A percentile compares a stretch with the other conserved stretches of the same genome.
Evolutionary conservation across 2,888 invertebrate species (phyloP).

Genomic region (Gastracanthus pulcherrimus): DNA sequence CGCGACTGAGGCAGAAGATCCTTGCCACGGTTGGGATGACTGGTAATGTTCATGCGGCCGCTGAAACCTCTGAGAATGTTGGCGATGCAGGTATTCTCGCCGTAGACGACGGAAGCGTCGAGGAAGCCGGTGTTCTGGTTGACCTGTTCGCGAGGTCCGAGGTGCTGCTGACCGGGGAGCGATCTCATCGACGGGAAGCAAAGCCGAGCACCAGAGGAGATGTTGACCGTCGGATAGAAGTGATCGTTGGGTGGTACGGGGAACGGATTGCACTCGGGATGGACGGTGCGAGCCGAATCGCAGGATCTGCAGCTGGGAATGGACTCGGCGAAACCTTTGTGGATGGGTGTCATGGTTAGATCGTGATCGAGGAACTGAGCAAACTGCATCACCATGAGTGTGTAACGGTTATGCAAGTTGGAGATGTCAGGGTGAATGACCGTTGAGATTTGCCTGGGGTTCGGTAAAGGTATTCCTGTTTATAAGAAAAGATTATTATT

Average conservation of each 20-base stretch:
- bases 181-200: constrained; percentile 98
- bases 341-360: constrained; percentile 95
- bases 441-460: constrained; percentile 91
- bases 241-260: constrained; percentile 93
- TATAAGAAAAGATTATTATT: background rate
- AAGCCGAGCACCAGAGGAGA: constrained; percentile 88
- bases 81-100: constrained; percentile 91
- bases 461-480: constrained; percentile 86
- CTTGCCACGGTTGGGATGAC: constrained; percentile 85
- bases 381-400: constrained; percentile 96
- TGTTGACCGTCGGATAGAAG: constrained; percentile 92
- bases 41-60: constrained; percentile 90
- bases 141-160: constrained; percentile 94
- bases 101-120: constrained; percentile 93
- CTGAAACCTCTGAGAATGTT: constrained; percentile 87
- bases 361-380: constrained; percentile 97
- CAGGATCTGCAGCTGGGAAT: constrained; percentile 94
- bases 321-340: constrained; percentile 93
- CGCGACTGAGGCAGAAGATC: constrained; percentile 89
- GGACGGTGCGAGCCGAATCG: constrained; percentile 91
- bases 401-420: constrained; percentile 91
- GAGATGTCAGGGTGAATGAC: constrained; percentile 95
- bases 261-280: constrained; percentile 96
- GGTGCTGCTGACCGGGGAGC: constrained; percentile 91
- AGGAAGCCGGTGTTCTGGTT: constrained; percentile 96